Percentiles rank a stretch among this genome's conserved stretches.
These are phyloP conservation scores for Scaptodrosophila latifasciaeformis DNA, from an alignment of 2,888 invertebrate genomes.

Conservation along the genomic window DNA sequence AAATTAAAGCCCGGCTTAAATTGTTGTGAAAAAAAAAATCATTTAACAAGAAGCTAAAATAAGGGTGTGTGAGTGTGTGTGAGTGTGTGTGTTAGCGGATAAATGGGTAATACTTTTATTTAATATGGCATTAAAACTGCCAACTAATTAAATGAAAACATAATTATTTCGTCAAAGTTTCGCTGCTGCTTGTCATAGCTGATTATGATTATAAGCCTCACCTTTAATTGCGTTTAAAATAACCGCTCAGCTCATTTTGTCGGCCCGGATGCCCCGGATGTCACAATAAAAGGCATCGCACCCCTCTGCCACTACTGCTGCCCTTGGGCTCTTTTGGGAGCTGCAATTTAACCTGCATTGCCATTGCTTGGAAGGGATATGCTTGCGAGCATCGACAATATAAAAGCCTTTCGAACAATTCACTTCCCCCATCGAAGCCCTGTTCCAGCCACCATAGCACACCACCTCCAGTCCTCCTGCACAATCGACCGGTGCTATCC, in stretches of 20 bases:
- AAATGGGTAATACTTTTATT: conserved; percentile 43
- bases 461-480: too few relatives aligned
- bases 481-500: background rate
- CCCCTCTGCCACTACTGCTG: background rate
- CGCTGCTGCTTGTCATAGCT: background rate
- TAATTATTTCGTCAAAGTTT: background rate
- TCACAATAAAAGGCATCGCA: too few relatives aligned
- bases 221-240: background rate
- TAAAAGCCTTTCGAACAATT: too few relatives aligned
- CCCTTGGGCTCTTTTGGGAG: too few relatives aligned
- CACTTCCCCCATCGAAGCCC: too few relatives aligned
- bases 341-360: conserved; percentile 31
- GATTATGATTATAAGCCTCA: background rate
- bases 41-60: conserved; percentile 29
- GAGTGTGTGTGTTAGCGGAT: background rate
- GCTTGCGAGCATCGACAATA: too few relatives aligned
- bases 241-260: background rate
- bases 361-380: conserved; percentile 20
- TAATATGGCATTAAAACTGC: conserved; percentile 60
- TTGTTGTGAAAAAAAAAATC: conserved; percentile 37
- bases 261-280: background rate
- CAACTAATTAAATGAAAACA: conserved; percentile 13
- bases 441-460: too few relatives aligned
- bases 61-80: background rate
- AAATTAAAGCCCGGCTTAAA: conserved; percentile 34